Conservation (phyloP, 2,888 invertebrate genomes). For the Sarcophaga variegata region DNA sequence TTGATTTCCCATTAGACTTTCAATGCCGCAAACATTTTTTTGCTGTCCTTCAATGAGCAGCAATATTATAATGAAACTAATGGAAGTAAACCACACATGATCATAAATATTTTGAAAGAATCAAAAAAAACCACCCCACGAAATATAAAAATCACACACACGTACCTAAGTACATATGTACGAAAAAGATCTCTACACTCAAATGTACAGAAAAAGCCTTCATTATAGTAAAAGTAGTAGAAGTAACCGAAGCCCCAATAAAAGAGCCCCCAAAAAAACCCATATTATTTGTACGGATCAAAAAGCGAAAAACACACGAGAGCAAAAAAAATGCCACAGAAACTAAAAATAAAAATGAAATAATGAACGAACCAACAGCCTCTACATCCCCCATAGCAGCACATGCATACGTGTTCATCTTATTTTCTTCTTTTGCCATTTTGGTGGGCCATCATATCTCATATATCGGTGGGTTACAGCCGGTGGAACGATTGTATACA, state of each 20-base stretch:
- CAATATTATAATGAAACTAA: background rate
- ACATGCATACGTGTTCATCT: background rate
- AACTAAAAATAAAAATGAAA: conserved; percentile 43
- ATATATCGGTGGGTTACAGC: background rate
- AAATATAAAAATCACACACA: too few species aligned
- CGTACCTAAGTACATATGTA: too few species aligned
- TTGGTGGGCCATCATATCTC: conserved; percentile 20
- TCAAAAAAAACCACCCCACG: too few species aligned
- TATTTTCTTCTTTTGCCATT: conserved; percentile 17
- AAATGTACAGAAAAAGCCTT: background rate
- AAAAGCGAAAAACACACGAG: conserved; percentile 4
- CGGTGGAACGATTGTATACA: too few species aligned
- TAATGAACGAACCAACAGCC: conserved; percentile 28
- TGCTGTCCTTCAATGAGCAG: background rate
- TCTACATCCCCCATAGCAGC: background rate
- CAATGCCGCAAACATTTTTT: too few species aligned
- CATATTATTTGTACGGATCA: conserved; percentile 31
- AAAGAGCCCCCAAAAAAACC: conserved; percentile 19
- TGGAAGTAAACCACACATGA: background rate
- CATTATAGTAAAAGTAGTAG: background rate
- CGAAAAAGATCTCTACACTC: background rate
- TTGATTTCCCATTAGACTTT: too few species aligned
- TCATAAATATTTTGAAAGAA: too few species aligned
- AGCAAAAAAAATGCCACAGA: background rate
- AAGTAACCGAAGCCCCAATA: conserved; percentile 12